Evolutionary conservation across 2,113 vertebrate genomes (phyloP).

Genomic region (Mastomys coucha): DNA sequence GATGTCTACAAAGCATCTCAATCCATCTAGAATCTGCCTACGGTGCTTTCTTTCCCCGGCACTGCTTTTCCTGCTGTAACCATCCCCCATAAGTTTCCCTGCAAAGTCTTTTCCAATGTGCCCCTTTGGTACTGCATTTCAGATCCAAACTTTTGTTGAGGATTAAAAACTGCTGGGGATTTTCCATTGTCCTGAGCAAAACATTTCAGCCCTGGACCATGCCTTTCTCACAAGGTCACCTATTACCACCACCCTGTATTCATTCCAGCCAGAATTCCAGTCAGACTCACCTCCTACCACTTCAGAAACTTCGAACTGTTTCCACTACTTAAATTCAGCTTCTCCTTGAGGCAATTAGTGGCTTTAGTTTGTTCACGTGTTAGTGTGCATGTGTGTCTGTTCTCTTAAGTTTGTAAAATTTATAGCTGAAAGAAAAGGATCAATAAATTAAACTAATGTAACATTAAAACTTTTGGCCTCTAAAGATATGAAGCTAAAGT

Average conservation of each 20-base stretch:
- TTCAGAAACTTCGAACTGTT: background rate
- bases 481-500: background rate
- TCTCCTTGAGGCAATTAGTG: background rate
- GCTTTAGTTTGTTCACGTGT: background rate
- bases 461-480: background rate
- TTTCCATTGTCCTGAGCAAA: background rate
- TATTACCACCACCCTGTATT: background rate
- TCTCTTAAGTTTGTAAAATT: background rate
- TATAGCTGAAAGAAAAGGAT: background rate
- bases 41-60: background rate
- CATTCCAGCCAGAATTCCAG: background rate
- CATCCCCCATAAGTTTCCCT: background rate
- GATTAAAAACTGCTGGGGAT: background rate
- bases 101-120: no score
- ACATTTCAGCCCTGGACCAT: background rate
- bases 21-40: background rate
- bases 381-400: background rate
- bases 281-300: background rate
- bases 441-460: background rate
- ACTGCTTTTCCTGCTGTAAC: accelerated
- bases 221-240: background rate
- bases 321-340: background rate
- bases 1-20: background rate
- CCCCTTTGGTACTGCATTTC: background rate
- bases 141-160: background rate